Base-by-base conservation (phyloP, 2,113 vertebrate species). In the Turdus rufiventris region DNA sequence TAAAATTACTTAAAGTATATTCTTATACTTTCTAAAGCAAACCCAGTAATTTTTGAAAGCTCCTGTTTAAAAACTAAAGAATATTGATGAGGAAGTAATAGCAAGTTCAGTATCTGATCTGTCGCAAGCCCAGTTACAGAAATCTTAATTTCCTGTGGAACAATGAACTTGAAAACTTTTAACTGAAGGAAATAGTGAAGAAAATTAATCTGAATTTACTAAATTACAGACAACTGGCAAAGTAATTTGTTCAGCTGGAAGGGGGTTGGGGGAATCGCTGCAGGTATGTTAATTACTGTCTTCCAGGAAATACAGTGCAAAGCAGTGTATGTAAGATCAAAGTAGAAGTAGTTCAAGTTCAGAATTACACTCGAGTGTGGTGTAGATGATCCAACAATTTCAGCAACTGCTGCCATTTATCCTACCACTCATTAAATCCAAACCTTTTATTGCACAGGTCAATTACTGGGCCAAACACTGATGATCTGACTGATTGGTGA, bases 211-310 rank as follows among this genome's bases (percentile, higher is more conserved):
- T 58, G 29, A 66, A 58, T 68, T 75, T 84, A 60, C 9, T 36
- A 25, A 76, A 54, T 40, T 83, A 17, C 10, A 79, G 34, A 76
- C 15, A 34, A 50, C 11, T 19, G 28, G 19, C 25, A 89, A 67
- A 79, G 62, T 53, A 53, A 56, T 81, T 24, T 60, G 4, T 51
- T 75, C 42, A 88, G 21, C 15, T 66, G 26, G 18, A 73, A 75
- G n/a, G 12, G 14, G 19, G 5, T 12, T 1, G 0, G 5, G 26
- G 14, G 6, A 40, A 51, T 45, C 19, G 24, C 9, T 10, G 42
- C 10, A 71, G 56, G 21, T 2, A 2, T 17, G 20, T 74, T 57
- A 75, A 61, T 17, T 42, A 61, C 28, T 63, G 31, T 63, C 14
- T 75, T 71, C 63, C 68, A 92, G 40, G 31, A 82, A 78, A 57